A percentile compares a stretch with the other conserved stretches of the same genome.
phyloP scores from a whole-genome alignment of 2,888 invertebrate species.

The Morpho achilles region DNA sequence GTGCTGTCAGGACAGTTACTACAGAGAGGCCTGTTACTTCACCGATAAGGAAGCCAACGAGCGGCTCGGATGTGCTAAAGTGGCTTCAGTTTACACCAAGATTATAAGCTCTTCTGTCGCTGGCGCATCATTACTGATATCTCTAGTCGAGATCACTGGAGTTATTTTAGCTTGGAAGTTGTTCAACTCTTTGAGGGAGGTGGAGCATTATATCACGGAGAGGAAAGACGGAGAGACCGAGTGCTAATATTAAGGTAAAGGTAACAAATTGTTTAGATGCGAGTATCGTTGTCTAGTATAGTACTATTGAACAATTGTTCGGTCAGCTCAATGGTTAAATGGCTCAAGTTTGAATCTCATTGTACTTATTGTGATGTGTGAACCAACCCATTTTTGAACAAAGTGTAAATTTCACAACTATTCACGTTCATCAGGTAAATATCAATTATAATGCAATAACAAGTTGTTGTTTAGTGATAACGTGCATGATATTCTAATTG shows the following conservation, averaged over 20 bases:
- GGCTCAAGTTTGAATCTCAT: conserved; percentile 15
- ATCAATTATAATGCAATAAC: too few relatives aligned
- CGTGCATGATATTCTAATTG: too few relatives aligned
- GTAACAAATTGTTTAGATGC: conserved; percentile 18
- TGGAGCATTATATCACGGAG: conserved; percentile 70
- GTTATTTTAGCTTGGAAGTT: conserved; percentile 63
- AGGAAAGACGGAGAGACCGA: conserved; percentile 72
- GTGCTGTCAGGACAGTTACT: conserved; percentile 67
- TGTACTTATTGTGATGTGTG: conserved; percentile 13
- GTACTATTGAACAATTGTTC: conserved; percentile 1
- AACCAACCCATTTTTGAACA: neutral
- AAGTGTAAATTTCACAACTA: too few relatives aligned
- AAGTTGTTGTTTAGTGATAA: too few relatives aligned
- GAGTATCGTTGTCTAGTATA: conserved; percentile 3
- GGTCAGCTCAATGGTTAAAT: conserved; percentile 16
- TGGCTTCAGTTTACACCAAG: too few relatives aligned
- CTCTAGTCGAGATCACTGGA: conserved; percentile 50
- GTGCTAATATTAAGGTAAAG: conserved; percentile 45
- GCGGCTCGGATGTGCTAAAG: conserved; percentile 39
- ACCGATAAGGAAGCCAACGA: conserved; percentile 74
- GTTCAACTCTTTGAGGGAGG: conserved; percentile 62
- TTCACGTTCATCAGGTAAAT: too few relatives aligned
- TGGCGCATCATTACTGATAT: too few relatives aligned
- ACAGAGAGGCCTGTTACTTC: conserved; percentile 65
- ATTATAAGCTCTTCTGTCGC: too few relatives aligned